phyloP scores from a whole-genome alignment of 53 echinoderm and acorn worm species.

The Actinopyga echinites region DNA sequence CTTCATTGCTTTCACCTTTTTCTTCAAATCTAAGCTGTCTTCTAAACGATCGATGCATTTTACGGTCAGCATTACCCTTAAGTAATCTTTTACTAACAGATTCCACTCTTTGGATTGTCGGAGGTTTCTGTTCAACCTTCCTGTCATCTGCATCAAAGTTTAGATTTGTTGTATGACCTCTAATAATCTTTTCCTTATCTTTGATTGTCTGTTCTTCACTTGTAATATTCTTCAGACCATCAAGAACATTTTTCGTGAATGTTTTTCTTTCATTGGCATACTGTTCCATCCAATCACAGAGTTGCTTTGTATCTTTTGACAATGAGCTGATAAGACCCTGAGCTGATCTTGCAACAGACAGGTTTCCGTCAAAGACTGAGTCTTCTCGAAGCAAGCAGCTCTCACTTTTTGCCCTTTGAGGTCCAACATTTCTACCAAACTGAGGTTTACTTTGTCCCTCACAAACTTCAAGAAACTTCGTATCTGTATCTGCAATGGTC shows the following conservation, averaged over 20 bases:
- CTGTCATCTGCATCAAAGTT: no score
- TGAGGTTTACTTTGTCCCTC: neutral
- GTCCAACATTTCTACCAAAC: neutral
- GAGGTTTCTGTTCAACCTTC: neutral
- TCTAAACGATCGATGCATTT: constrained; percentile 43
- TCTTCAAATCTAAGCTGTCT: constrained; percentile 34
- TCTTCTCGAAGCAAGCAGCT: constrained; percentile 6
- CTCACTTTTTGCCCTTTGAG: constrained; percentile 44
- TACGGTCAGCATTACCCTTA: constrained; percentile 20
- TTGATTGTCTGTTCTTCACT: no score
- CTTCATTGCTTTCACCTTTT: neutral
- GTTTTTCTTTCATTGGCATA: constrained; percentile 6
- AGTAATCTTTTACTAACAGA: constrained; percentile 26
- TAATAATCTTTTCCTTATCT: no score
- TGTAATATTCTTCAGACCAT: neutral
- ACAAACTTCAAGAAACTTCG: no score
- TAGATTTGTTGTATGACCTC: no score
- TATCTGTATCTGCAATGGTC: neutral
- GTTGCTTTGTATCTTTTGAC: neutral
- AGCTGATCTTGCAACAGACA: neutral
- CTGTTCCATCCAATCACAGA: constrained; percentile 8
- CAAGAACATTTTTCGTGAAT: constrained; percentile 15
- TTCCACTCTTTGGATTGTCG: neutral
- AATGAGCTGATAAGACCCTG: neutral
- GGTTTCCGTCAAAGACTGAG: neutral